These are phyloP conservation scores for Drosophila virilis DNA, from an alignment of 1,140 invertebrate genomes.

Conservation along the genomic window DNA sequence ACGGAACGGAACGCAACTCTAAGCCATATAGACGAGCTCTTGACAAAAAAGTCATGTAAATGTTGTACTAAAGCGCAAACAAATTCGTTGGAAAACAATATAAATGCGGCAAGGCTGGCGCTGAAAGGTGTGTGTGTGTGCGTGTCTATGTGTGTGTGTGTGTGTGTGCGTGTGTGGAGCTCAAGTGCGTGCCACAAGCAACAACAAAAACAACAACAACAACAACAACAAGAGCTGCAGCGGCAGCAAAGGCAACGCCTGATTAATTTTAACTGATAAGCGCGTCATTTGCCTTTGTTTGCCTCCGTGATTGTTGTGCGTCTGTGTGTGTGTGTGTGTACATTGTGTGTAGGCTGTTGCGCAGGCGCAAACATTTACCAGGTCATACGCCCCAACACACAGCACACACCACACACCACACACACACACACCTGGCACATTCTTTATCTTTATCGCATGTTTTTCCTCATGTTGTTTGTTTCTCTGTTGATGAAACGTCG, in stretches of 20 bases:
- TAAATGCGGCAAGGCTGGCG: constrained; percentile 50
- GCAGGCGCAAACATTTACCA: constrained; percentile 77
- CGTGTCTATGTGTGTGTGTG: constrained; percentile 3
- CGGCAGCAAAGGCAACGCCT: constrained; percentile 65
- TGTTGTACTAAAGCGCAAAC: constrained; percentile 68
- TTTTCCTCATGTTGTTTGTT: constrained; percentile 58
- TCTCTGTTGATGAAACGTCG: constrained; percentile 47
- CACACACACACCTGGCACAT: constrained; percentile 37
- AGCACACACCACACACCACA: constrained; percentile 29
- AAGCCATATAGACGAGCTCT: constrained; percentile 3
- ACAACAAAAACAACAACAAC: neutral
- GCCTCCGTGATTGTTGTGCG: constrained; percentile 40
- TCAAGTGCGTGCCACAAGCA: constrained; percentile 50
- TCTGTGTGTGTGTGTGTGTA: constrained; percentile 18
- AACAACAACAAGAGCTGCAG: neutral
- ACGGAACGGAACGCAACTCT: constrained; percentile 11
- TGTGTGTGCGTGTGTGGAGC: constrained; percentile 25
- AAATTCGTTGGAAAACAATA: constrained; percentile 55
- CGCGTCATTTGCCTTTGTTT: constrained; percentile 74
- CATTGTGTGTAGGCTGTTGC: constrained; percentile 70
- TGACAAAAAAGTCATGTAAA: constrained; percentile 55
- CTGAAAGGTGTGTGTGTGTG: constrained; percentile 47
- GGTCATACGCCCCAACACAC: constrained; percentile 61
- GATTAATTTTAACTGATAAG: constrained; percentile 81
- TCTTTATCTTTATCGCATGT: constrained; percentile 79